Percentiles rank a stretch among this genome's conserved stretches.
These are phyloP conservation scores for Ecdyonurus torrentis DNA, from an alignment of 2,888 invertebrate genomes.

Conservation along the genomic window DNA sequence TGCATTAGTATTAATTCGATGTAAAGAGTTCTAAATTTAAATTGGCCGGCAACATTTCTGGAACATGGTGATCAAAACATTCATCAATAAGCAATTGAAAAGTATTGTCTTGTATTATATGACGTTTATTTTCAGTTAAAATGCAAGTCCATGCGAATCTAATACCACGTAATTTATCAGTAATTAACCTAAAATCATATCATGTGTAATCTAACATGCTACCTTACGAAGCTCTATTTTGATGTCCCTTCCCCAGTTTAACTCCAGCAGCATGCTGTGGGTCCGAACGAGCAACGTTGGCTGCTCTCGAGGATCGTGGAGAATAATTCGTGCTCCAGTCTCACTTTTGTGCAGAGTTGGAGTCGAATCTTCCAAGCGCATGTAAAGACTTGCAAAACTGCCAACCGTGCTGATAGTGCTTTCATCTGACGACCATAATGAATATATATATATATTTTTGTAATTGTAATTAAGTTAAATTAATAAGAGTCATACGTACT, in stretches of 20 bases:
- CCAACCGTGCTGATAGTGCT: neutral
- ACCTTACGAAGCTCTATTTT: constrained; percentile 9
- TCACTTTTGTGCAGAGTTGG: neutral
- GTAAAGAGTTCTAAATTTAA: no score
- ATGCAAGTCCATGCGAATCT: no score
- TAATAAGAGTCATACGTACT: neutral
- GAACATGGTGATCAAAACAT: no score
- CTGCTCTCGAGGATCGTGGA: neutral
- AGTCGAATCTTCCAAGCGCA: neutral
- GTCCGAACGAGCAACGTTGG: neutral
- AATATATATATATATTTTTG: neutral
- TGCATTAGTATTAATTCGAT: no score
- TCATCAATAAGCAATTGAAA: no score
- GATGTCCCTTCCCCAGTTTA: constrained; percentile 7
- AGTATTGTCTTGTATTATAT: no score
- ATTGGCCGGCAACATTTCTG: no score
- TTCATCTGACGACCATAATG: neutral
- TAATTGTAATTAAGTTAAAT: neutral
- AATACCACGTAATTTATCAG: no score
- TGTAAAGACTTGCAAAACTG: neutral
- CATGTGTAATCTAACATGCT: no score
- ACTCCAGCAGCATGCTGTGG: neutral
- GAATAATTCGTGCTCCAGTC: neutral
- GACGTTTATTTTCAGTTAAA: no score
- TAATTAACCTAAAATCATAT: no score